Conservation (phyloP, 2,888 invertebrate genomes). For the Athalia circularis region DNA sequence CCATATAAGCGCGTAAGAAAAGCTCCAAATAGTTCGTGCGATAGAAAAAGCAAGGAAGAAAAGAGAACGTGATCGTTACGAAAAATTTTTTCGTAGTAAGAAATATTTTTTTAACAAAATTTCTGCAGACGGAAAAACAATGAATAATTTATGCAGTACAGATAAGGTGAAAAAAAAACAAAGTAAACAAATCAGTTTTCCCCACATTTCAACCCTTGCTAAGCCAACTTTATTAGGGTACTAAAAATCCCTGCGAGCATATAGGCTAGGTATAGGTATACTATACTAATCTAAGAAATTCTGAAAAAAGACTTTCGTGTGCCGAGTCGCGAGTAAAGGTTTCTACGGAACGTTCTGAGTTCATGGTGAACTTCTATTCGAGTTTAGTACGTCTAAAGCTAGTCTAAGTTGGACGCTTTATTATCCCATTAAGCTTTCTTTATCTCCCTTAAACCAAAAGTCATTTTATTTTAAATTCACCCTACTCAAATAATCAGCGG, state of each 20-base stretch:
- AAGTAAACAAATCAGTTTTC: conserved; percentile 22
- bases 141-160: neutral
- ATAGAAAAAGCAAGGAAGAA: neutral
- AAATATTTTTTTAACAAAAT: neutral
- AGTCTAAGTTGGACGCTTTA: conserved; percentile 17
- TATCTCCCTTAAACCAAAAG: conserved; percentile 24
- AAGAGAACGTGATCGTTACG: neutral
- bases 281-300: conserved; percentile 51
- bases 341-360: neutral
- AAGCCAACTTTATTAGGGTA: conserved; percentile 58
- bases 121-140: neutral
- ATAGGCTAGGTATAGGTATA: neutral
- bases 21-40: neutral
- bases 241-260: conserved; percentile 46
- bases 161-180: neutral
- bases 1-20: too few species aligned
- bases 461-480: conserved; percentile 32
- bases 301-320: conserved; percentile 25
- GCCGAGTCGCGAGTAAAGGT: neutral
- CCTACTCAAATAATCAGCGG: neutral
- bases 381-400: neutral
- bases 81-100: neutral
- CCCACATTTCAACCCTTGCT: conserved; percentile 37
- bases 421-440: conserved; percentile 26
- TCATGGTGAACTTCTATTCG: neutral